phyloP scores from a whole-genome alignment of 2,113 vertebrate genomes.

The Eurypyga helias region DNA sequence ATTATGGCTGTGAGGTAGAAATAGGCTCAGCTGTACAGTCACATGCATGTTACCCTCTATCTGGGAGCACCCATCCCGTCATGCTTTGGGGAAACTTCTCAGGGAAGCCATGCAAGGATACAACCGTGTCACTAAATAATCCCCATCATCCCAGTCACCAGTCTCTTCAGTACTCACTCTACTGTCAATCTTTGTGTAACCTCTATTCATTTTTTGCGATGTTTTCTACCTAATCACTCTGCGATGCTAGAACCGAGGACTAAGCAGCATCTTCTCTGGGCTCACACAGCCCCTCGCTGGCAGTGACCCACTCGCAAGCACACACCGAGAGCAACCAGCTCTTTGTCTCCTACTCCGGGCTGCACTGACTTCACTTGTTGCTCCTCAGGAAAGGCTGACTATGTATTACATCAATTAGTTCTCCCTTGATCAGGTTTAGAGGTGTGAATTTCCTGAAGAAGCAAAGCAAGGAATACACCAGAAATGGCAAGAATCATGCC shows the following conservation, averaged over 20 bases:
- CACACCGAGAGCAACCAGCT: neutral
- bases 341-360: neutral
- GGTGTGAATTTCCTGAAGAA: neutral
- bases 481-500: neutral
- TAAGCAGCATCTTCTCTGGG: neutral
- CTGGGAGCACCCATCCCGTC: fast-evolving
- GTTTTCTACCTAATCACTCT: neutral
- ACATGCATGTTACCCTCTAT: fast-evolving
- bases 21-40: neutral
- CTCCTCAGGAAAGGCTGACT: neutral
- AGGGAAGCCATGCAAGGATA: neutral
- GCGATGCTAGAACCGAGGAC: neutral
- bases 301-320: neutral
- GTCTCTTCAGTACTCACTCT: fast-evolving
- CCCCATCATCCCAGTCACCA: neutral
- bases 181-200: neutral
- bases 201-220: neutral
- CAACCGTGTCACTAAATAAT: fast-evolving
- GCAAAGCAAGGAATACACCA: neutral
- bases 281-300: neutral
- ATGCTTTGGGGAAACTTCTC: neutral
- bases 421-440: neutral
- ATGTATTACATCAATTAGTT: neutral
- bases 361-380: neutral
- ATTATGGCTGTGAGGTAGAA: neutral